phyloP scores from a whole-genome alignment of 2,888 invertebrate genomes.

The Mycalesis mineus region DNA sequence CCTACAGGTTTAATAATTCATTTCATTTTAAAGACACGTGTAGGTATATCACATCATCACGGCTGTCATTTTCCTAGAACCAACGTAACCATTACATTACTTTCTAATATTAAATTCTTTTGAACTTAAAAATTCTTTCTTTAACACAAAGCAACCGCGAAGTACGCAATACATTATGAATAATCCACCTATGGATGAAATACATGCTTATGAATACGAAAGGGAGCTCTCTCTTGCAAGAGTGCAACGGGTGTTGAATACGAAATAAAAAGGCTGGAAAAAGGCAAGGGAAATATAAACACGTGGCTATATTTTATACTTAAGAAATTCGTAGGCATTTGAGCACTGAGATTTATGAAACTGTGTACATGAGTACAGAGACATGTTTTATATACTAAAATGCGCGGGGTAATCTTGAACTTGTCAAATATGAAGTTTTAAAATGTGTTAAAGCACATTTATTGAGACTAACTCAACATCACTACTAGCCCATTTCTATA shows the following conservation, averaged over 20 bases:
- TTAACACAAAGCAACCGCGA: background rate
- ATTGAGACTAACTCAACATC: too few species aligned
- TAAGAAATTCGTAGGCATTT: background rate
- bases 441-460: too few species aligned
- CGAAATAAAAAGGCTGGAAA: background rate
- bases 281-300: background rate
- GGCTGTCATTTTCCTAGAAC: background rate
- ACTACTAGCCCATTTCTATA: too few species aligned
- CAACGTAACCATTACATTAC: background rate
- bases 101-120: slow-evolving; percentile 5
- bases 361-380: too few species aligned
- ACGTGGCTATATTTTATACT: background rate
- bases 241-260: slow-evolving; percentile 1
- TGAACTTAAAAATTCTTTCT: slow-evolving; percentile 1
- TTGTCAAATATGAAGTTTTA: too few species aligned
- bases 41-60: too few species aligned
- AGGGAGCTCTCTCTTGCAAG: background rate
- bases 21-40: too few species aligned
- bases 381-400: too few species aligned
- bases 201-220: slow-evolving; percentile 10
- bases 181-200: slow-evolving; percentile 5
- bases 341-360: too few species aligned
- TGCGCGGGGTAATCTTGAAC: too few species aligned
- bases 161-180: slow-evolving; percentile 7
- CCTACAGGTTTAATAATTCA: too few species aligned